Base-by-base conservation (phyloP, 2,888 invertebrate species). In the Lepeophtheirus nordmannii region DNA sequence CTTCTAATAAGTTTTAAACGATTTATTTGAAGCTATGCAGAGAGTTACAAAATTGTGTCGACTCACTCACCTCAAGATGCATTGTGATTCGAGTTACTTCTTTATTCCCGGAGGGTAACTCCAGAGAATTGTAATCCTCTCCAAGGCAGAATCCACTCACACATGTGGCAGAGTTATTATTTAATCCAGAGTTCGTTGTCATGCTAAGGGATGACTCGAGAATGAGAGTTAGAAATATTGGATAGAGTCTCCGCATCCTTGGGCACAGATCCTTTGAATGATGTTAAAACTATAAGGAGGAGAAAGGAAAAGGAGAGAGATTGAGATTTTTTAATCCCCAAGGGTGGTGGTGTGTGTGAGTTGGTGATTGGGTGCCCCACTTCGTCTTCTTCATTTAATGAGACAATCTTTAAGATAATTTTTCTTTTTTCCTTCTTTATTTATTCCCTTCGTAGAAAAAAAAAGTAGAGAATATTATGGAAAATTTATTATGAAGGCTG, bases 111-210 rank as follows among this genome's bases (percentile, higher is more conserved):
- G 17, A 46, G 2, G 62, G 62, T 23, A 62, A 30, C 17, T 62
- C 62, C 20, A 62, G 20, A 17, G 46, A 23, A 14, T 62, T 64
- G 11, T 64, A 64, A 22, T 57, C 38, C 14, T 5, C 22, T 9
- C 46, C 46, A 41, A 64, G 58, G 58, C 64, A 64, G 38, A 58
- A 64, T 11, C 57, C 64, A 23, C 57, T 58, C 14, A 37, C 64
- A 37, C 64, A 64, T 2, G 58, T 20, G 30, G 30, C 30, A 30
- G 30, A 30, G 30, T 30, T 30, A 30, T 30, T 30, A 2, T 30
- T 30, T 30, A 30, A 30, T 30, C 30, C 30, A 30, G 30, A 30
- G 30, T 30, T 30, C 7, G 30, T 30, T 30, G 2, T 30, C 30
- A 30, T 30, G 7, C 30, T 30, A 2, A 30, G 7, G 30, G 30